Conservation (phyloP, 37 sponge, comb jelly and placozoan species). For the Ianthella basta region DNA sequence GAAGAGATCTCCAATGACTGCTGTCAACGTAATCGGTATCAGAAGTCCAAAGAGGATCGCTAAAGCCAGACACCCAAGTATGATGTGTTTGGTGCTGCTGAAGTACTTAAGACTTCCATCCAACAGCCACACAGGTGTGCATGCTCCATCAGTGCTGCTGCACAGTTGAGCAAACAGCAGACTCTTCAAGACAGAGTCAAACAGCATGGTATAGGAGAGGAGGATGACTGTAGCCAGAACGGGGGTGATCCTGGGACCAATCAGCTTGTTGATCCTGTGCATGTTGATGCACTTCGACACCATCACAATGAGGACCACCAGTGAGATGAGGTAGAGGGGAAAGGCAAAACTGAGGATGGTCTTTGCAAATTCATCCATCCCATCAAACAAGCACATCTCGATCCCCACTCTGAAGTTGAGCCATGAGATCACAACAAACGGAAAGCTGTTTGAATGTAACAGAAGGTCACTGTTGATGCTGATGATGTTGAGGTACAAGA, state of each 20-base stretch:
- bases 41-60: not conserved
- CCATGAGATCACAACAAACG: constrained; percentile 26
- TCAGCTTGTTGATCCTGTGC: not conserved
- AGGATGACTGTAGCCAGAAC: constrained; percentile 38
- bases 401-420: constrained; percentile 41
- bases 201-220: constrained; percentile 31
- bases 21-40: constrained; percentile 23
- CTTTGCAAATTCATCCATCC: constrained; percentile 32
- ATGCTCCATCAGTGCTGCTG: too few species aligned
- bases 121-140: constrained; percentile 23
- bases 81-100: constrained; percentile 12
- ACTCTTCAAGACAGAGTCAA: not conserved
- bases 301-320: constrained; percentile 12
- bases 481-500: constrained; percentile 55
- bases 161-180: not conserved
- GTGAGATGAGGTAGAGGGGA: constrained; percentile 38
- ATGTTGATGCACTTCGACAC: not conserved
- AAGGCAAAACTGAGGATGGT: constrained; percentile 39
- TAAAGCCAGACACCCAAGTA: constrained; percentile 9
- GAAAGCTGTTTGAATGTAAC: not conserved
- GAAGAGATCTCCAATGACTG: not conserved
- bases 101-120: constrained; percentile 33
- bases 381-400: constrained; percentile 41
- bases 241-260: constrained; percentile 26
- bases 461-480: constrained; percentile 19